Conservation (phyloP, 2,797 vertebrate species). For the Arnoldichthys spilopterus region DNA sequence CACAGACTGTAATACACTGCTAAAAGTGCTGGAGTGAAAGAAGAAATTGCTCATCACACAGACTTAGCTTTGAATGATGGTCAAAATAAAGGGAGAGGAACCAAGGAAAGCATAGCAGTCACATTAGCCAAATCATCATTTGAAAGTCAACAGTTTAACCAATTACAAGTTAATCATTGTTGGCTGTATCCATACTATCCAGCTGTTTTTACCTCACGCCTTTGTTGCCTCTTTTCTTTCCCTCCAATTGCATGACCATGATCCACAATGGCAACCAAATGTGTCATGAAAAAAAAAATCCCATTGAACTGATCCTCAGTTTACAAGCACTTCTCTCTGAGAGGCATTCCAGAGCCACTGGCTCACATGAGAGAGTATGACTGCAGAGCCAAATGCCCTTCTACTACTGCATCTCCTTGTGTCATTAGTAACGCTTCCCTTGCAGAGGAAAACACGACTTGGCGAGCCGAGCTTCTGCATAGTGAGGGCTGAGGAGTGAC, state of each 20-base stretch:
- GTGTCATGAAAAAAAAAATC: conserved; percentile 33
- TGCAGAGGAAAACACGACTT: conserved; percentile 58
- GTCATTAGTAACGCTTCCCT: conserved; percentile 68
- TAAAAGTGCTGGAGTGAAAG: no score
- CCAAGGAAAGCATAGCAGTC: neutral
- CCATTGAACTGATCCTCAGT: neutral
- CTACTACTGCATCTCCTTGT: conserved; percentile 54
- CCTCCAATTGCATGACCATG: conserved; percentile 20
- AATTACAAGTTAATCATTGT: neutral
- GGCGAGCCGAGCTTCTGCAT: conserved; percentile 46
- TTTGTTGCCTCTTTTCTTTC: neutral
- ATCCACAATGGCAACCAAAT: conserved; percentile 8
- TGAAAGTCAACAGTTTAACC: neutral
- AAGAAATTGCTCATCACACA: neutral
- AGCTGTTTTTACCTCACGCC: neutral
- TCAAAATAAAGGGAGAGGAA: no score
- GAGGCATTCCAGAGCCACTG: conserved; percentile 30
- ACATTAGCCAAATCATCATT: neutral
- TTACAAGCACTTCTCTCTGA: conserved; percentile 26
- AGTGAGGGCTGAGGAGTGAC: conserved; percentile 63
- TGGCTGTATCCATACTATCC: neutral
- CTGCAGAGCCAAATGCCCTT: conserved; percentile 38
- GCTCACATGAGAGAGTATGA: conserved; percentile 24
- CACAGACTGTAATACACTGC: no score
- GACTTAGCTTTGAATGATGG: no score